Evolutionary conservation across 2,113 vertebrate species (phyloP), one percentile per base, ranked within the genome.

Genomic region (Romanogobio albipinnatus): DNA sequence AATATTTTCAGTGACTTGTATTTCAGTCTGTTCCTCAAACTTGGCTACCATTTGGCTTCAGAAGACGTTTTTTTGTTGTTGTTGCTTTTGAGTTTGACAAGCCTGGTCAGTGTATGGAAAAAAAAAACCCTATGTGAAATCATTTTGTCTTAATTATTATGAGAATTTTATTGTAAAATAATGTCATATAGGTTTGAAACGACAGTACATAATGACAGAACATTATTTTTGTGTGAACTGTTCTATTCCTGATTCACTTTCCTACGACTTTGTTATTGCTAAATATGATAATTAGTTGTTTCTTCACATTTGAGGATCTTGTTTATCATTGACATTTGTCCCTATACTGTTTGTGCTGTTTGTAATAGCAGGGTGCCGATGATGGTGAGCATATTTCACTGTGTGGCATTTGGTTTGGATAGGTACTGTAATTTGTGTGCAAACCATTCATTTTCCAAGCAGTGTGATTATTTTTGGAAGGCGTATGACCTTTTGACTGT

Each of bases 361-460:
- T 45, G 79, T 81, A 81, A 81, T 81, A 39, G 62, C 62, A 81
- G 79, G 64, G 45, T 81, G 29, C 26, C 70, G 29, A 80, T 14
- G 39, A 47, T 64, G 59, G 58, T 39, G 43, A 62, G 58, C n/a
- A 24, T 45, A 81, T 66, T 81, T 64, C 59, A 66, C 36, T 10
- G 33, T 61, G 76, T 79, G 76, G 58, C 78, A 22, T 81, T 68
- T 81, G 79, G 79, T 81, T 68, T 81, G 79, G 76, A 56, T 78
- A n/a, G 76, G 26, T 39, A 39, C 62, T 81, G 26, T 53, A 53
- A 81, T 81, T 81, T 81, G 26, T n/a, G 17, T 53, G 47, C 47
- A 9, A 68, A 81, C 39, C 26, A 33, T 36, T 70, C 5, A 53
- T 81, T 81, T 53, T 70, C 79, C 24, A 33, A 51, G 26, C 79